A percentile compares a stretch with the other conserved stretches of the same genome.
phyloP scores from a whole-genome alignment of 2,888 invertebrate species.

The Agrochola circellaris region DNA sequence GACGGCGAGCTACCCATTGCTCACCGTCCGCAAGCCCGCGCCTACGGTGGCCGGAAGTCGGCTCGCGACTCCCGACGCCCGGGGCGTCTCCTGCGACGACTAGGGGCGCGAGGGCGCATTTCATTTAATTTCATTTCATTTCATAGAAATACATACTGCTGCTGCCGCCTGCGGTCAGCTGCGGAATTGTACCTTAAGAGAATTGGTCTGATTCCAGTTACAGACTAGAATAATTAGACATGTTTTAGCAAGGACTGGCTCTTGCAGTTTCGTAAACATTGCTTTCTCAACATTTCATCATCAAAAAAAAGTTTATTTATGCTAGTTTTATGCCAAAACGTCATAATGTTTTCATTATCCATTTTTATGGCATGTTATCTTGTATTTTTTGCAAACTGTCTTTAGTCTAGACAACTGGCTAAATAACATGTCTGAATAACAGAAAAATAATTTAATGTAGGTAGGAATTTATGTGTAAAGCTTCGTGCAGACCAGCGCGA shows the following conservation, averaged over 20 bases:
- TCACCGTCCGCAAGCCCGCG: no score
- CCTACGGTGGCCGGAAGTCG: no score
- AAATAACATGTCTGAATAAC: not conserved
- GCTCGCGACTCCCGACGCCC: no score
- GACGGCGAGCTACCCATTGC: no score
- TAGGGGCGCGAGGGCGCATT: no score
- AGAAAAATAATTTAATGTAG: not conserved
- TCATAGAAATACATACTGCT: no score
- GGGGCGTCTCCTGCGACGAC: no score
- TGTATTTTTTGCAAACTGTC: not conserved
- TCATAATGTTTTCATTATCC: not conserved
- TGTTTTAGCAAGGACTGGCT: not conserved
- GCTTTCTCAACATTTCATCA: not conserved
- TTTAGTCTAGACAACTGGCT: not conserved
- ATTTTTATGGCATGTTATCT: not conserved
- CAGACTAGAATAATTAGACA: conserved; percentile 22
- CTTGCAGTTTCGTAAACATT: not conserved
- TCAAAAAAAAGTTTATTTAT: not conserved
- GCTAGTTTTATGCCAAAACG: not conserved
- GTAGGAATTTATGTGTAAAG: no score
- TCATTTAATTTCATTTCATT: no score
- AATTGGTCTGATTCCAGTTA: not conserved
- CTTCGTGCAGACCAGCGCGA: no score
- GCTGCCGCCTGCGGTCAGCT: no score
- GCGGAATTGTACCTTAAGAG: no score